Evolutionary conservation across 2,888 invertebrate genomes (phyloP).

Genomic region (Cephus pulcher): DNA sequence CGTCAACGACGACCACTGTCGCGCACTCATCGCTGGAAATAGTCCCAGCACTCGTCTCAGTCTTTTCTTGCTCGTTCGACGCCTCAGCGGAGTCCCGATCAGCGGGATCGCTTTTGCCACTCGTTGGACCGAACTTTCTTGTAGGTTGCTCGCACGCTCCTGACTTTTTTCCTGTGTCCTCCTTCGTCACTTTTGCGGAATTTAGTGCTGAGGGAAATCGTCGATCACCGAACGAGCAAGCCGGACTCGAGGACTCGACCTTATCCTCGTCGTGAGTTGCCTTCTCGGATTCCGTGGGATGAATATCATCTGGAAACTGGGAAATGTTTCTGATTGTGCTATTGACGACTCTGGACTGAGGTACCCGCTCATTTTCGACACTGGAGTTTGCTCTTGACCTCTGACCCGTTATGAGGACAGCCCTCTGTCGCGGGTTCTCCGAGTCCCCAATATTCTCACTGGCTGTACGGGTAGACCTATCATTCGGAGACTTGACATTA

Average conservation of each 20-base stretch:
- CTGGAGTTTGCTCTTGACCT: too few species aligned
- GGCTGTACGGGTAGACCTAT: too few species aligned
- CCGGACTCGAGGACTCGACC: conserved; percentile 3
- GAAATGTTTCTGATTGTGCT: too few species aligned
- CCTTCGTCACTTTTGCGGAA: conserved; percentile 2
- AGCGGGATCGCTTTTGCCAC: background rate
- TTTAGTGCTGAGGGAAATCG: background rate
- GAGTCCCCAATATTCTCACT: too few species aligned
- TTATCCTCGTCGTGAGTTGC: background rate
- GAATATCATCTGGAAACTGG: too few species aligned
- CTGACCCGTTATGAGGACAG: too few species aligned
- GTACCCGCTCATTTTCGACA: too few species aligned
- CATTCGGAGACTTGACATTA: too few species aligned
- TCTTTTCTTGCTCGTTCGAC: conserved; percentile 5
- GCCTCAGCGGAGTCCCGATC: conserved; percentile 8
- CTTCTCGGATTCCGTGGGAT: too few species aligned
- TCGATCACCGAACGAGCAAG: too few species aligned
- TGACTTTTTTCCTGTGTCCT: background rate
- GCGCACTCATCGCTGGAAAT: conserved; percentile 51
- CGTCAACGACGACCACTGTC: conserved; percentile 58
- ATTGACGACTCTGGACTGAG: too few species aligned
- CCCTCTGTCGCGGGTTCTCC: too few species aligned
- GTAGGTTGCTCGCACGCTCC: background rate
- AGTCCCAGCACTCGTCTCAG: conserved; percentile 18
- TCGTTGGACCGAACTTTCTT: background rate